Base-by-base conservation (phyloP, 2,797 vertebrate species). In the Etheostoma perlongum region DNA sequence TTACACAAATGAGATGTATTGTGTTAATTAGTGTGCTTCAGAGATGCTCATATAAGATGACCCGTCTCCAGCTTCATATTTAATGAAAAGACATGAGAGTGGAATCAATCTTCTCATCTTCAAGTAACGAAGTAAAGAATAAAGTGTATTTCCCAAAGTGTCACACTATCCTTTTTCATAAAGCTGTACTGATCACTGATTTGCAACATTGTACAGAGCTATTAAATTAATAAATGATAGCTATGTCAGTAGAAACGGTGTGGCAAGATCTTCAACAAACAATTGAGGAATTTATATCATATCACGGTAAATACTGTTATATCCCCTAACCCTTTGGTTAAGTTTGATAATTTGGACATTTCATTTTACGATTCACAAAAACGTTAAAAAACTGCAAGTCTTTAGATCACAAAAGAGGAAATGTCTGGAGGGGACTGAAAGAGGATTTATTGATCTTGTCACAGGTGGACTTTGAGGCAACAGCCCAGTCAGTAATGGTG, bases 381-480 rank as follows among this genome's bases (percentile, higher is more conserved):
- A 47, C 13, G 5, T 11, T 23, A 2, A 12, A 25, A 30, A 42
- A 13, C 14, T n/a, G 55, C 30, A 14, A 5, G 19, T 47, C 36
- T 23, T 33, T 11, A 54, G 7, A 52, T 40, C 44, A 68, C 21
- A 33, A 47, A 42, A 33, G 8, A 36, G 16, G 48, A 60, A 36
- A 25, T 30, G 10, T 27, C 3, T 10, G 1, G 5, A 23, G 36
- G n/a, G 11, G 12, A 48, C 42, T 64, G 19, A 73, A 63, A 64
- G 8, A 7, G 48, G 49, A 73, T 55, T 2, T 61, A 25, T 58
- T 72, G 36, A 72, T 88, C 55, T 85, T 19, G 19, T 81, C 81
- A 65, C 90, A 96, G 95, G 94, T 96, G 87, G 95, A 96, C 89
- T 96, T 95, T 12, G 95, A 96, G 82, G 93, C 94, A 23, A 92